Conservation (phyloP, 2,113 vertebrate genomes). For the Pangasianodon gigas region DNA sequence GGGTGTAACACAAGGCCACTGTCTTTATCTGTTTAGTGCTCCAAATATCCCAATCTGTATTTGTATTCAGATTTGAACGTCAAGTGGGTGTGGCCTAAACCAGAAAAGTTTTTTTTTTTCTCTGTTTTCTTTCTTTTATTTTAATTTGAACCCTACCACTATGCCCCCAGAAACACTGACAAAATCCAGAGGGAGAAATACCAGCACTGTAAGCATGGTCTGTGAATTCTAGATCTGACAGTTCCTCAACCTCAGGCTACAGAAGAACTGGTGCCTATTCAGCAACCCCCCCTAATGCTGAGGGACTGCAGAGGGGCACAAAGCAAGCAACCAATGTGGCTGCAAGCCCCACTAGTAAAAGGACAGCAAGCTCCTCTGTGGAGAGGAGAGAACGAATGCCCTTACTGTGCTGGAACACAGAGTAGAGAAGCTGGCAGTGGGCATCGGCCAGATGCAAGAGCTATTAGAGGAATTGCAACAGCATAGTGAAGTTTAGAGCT, state of each 20-base stretch:
- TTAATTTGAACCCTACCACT: neutral
- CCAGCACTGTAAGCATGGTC: neutral
- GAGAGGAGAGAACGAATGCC: neutral
- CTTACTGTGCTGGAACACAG: neutral
- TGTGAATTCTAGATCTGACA: neutral
- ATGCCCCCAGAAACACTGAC: neutral
- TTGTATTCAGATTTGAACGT: neutral
- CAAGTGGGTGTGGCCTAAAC: neutral
- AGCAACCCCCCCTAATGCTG: neutral
- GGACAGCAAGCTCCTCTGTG: neutral
- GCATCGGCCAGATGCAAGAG: neutral
- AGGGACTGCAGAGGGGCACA: neutral
- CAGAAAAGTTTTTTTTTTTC: neutral
- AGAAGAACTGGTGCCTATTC: neutral
- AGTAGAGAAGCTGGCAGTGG: neutral
- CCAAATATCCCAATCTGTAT: neutral
- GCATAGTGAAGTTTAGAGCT: neutral
- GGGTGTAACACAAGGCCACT: no score
- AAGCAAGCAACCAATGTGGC: neutral
- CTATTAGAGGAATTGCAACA: neutral
- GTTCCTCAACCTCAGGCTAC: neutral
- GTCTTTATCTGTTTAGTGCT: neutral
- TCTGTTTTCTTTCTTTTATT: neutral
- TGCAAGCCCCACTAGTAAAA: neutral
- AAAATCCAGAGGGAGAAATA: neutral